Evolutionary conservation across 2,888 invertebrate species (phyloP), one percentile per base, ranked within the genome.

Genomic region (Cheilosia variabilis): DNA sequence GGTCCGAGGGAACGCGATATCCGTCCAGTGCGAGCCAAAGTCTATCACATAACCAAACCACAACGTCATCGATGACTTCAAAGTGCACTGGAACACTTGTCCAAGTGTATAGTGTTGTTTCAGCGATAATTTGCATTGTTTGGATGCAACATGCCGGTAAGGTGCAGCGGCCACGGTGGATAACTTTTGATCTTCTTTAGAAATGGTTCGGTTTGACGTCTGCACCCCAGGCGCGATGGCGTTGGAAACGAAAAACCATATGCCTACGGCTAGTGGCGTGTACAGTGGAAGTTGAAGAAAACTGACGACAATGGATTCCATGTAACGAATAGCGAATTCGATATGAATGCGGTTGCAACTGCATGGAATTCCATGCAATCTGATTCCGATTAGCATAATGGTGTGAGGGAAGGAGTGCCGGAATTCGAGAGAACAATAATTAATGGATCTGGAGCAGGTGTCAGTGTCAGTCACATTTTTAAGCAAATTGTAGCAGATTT

Each of bases 151-250:
- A 50, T 19, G 50, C 69, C 73, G 72, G 66, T 77, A 73, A 78
- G 68, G 78, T 83, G 83, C 83, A 73, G 66, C 78, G 66, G 83
- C 62, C 52, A 83, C 68, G 83, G 83, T 78, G 19, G 55, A 55
- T 83, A 68, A 55, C 73, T 83, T 78, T 7, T 60, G 66, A 72
- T 62, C 62, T 62, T 78, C 47, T 73, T 47, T 34, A 9, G n/a
- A 27, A 27, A 47, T 62, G 47, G 45, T 47, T 62, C 52, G 53
- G 53, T 60, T 50, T 65, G 57, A 69, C 57, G 37, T 43, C 5
- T 31, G 62, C 52, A 68, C 57, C 34, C 10, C 69, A 57, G 69
- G 47, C 53, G 24, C 17, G 4, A 65, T 68, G 27, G 27, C 15
- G 68, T 55, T 43, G 31, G 22, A 22, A 2, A 15, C 0, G 4